These are phyloP conservation scores for Macrosteles quadrilineatus DNA, from an alignment of 1,140 invertebrate genomes.

Conservation along the genomic window DNA sequence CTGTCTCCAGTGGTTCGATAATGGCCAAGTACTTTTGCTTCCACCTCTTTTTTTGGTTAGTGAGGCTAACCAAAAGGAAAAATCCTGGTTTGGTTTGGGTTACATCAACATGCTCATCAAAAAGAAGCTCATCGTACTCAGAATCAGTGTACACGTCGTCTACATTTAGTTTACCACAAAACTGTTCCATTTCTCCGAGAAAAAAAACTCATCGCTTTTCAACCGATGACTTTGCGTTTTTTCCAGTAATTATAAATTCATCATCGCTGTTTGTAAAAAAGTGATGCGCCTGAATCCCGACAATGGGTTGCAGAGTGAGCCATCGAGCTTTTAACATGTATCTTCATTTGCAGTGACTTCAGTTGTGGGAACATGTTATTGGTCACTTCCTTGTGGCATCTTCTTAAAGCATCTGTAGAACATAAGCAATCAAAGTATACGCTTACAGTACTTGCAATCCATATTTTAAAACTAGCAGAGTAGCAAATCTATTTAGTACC, in stretches of 20 bases:
- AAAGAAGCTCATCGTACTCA: background rate
- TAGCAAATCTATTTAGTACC: too few relatives aligned
- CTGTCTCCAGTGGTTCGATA: background rate
- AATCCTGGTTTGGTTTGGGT: background rate
- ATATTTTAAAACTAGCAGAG: too few relatives aligned
- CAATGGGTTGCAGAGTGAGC: background rate
- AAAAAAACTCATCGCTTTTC: background rate
- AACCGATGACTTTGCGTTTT: too few relatives aligned
- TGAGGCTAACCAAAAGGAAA: background rate
- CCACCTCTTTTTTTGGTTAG: background rate
- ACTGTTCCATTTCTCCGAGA: background rate
- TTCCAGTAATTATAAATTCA: background rate
- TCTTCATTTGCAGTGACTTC: too few relatives aligned
- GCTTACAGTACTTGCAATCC: too few relatives aligned
- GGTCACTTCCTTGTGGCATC: too few relatives aligned
- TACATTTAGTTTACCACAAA: background rate
- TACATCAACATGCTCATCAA: background rate
- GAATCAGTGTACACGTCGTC: slow-evolving; percentile 2
- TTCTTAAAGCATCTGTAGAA: too few relatives aligned
- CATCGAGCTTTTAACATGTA: background rate
- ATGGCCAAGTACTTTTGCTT: background rate
- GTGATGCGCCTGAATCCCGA: slow-evolving; percentile 4
- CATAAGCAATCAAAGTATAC: too few relatives aligned
- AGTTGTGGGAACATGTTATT: too few relatives aligned
- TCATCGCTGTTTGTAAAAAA: background rate